Evolutionary conservation across 2,797 vertebrate genomes (phyloP).

Genomic region (Hemibagrus guttatus): DNA sequence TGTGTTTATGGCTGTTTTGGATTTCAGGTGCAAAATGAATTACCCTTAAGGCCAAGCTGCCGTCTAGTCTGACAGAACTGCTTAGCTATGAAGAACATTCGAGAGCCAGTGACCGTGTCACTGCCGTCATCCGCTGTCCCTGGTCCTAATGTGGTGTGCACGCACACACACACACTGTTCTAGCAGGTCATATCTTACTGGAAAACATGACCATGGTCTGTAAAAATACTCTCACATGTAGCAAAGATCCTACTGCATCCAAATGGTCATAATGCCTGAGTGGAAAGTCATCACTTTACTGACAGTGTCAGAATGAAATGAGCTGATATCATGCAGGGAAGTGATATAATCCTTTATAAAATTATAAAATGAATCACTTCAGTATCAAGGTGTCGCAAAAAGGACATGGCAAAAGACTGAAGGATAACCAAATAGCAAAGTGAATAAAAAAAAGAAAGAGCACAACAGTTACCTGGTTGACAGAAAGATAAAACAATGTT

Average conservation of each 20-base stretch:
- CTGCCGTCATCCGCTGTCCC: slow-evolving; percentile 23
- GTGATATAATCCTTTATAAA: slow-evolving; percentile 8
- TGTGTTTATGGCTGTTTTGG: slow-evolving; percentile 1
- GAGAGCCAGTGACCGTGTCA: slow-evolving; percentile 30
- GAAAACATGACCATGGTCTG: slow-evolving; percentile 50
- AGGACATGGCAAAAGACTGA: background rate
- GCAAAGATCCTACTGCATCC: slow-evolving; percentile 8
- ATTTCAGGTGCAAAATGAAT: slow-evolving; percentile 25
- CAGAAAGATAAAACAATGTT: background rate
- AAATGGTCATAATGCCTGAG: background rate
- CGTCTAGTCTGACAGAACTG: slow-evolving; percentile 30
- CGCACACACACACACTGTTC: background rate
- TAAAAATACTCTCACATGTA: slow-evolving; percentile 42
- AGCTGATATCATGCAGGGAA: slow-evolving; percentile 18
- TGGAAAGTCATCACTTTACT: slow-evolving; percentile 13
- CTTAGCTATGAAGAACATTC: slow-evolving; percentile 48
- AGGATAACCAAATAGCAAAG: background rate
- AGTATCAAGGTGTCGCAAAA: background rate
- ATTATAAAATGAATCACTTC: slow-evolving; percentile 5
- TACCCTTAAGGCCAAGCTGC: slow-evolving; percentile 35
- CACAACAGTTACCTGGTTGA: background rate
- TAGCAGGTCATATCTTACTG: slow-evolving; percentile 32
- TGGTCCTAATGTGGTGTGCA: slow-evolving; percentile 19
- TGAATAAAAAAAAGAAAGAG: too few species aligned
- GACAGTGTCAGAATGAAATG: background rate